These are phyloP conservation scores for Gadopsis marmoratus DNA, from an alignment of 2,797 vertebrate species.

Conservation along the genomic window DNA sequence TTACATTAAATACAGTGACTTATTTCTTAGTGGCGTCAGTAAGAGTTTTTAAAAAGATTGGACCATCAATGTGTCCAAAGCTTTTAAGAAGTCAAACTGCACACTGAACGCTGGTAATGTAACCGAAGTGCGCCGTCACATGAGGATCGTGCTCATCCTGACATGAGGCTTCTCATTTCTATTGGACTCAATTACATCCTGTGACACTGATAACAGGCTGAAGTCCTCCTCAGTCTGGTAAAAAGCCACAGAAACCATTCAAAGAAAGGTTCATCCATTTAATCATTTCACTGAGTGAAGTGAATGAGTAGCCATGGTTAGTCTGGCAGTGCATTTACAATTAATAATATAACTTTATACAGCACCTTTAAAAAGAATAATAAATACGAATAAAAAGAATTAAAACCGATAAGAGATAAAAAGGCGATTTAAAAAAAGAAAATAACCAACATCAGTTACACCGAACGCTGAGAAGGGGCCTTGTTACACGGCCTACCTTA, in stretches of 20 bases:
- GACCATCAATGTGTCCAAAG: neutral
- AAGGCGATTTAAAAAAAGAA: no score
- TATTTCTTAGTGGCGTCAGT: neutral
- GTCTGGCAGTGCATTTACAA: neutral
- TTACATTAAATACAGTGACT: neutral
- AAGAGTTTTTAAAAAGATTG: neutral
- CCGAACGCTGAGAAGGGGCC: no score
- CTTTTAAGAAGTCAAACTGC: conserved; percentile 4
- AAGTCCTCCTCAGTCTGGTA: no score
- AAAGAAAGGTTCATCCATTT: neutral
- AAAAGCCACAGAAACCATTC: neutral
- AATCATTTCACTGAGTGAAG: neutral
- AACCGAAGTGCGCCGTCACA: conserved; percentile 53
- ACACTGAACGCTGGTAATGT: neutral
- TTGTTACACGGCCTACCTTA: conserved; percentile 83
- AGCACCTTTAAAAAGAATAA: no score
- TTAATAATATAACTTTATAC: no score
- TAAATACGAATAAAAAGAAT: no score
- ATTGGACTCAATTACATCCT: conserved; percentile 30
- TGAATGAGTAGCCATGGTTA: neutral
- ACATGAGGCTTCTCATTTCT: conserved; percentile 34
- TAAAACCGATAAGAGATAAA: no score
- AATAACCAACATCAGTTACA: neutral
- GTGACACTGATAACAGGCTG: conserved; percentile 20
- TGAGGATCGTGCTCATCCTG: conserved; percentile 43